Evolutionary conservation across 2,888 invertebrate species (phyloP).

Genomic region (Gryllus longicercus): DNA sequence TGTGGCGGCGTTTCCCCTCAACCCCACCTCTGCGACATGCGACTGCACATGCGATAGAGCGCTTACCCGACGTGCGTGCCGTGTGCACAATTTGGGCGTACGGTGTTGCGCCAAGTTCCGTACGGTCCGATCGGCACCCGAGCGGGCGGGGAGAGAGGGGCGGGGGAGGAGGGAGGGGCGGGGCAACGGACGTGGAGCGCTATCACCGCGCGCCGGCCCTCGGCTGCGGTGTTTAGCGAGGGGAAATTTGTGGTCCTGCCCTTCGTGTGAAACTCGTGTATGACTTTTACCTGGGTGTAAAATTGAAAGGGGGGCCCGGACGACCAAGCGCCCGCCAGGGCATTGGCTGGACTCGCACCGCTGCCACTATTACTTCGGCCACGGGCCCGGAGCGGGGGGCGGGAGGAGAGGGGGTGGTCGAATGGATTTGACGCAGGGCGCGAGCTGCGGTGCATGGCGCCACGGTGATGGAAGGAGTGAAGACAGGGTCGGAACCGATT

Average conservation of each 20-base stretch:
- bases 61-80: too few species aligned
- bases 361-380: neutral
- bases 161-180: too few species aligned
- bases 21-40: too few species aligned
- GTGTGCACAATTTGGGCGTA: too few species aligned
- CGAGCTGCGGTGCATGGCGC: neutral
- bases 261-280: neutral
- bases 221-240: neutral
- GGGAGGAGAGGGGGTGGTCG: neutral
- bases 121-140: too few species aligned
- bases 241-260: neutral
- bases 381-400: neutral
- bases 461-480: neutral
- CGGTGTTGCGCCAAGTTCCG: too few species aligned
- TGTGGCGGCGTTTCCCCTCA: too few species aligned
- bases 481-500: too few species aligned
- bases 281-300: conserved; percentile 17
- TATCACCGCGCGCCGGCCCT: too few species aligned
- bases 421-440: neutral
- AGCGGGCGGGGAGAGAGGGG: too few species aligned
- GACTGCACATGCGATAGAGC: too few species aligned
- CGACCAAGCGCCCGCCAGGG: neutral
- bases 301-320: neutral
- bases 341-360: neutral
- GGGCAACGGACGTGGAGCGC: too few species aligned